Evolutionary conservation across 2,113 vertebrate genomes (phyloP).

Genomic region (Neodontobutis hainanensis): DNA sequence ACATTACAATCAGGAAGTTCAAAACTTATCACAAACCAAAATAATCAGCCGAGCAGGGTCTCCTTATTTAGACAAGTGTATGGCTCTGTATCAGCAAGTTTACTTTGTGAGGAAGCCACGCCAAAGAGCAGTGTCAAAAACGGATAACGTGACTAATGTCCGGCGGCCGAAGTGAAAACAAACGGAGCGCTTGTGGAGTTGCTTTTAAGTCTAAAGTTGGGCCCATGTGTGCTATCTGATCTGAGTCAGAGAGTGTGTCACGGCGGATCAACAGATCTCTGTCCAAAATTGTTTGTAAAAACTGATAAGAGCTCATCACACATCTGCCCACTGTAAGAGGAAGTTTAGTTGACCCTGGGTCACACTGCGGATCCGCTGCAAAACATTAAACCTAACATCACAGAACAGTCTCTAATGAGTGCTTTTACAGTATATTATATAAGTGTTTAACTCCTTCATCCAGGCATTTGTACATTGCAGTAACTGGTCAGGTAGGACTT

Average conservation of each 20-base stretch:
- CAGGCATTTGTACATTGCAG: too few species aligned
- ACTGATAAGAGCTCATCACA: conserved; percentile 46
- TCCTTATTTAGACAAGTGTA: not conserved
- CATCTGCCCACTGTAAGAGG: conserved; percentile 43
- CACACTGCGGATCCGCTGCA: conserved; percentile 32
- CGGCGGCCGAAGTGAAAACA: conserved; percentile 35
- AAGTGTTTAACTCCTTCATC: too few species aligned
- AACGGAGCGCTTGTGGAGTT: conserved; percentile 15
- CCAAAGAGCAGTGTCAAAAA: conserved; percentile 5
- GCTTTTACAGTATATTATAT: too few species aligned
- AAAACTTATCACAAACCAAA: not conserved
- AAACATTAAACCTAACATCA: conserved; percentile 28
- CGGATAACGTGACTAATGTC: conserved; percentile 22
- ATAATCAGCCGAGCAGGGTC: not conserved
- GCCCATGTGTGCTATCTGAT: conserved; percentile 32
- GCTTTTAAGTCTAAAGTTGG: conserved; percentile 16
- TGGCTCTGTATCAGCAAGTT: not conserved
- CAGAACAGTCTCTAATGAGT: not conserved
- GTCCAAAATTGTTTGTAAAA: conserved; percentile 50
- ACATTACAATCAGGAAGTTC: not conserved
- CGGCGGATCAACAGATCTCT: conserved; percentile 39
- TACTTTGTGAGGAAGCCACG: not conserved
- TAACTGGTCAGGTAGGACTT: too few species aligned
- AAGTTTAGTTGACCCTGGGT: conserved; percentile 37
- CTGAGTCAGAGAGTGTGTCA: conserved; percentile 43